Evolutionary conservation across 2,113 vertebrate species (phyloP), one percentile per base, ranked within the genome.

Genomic region (Ammospiza caudacuta): DNA sequence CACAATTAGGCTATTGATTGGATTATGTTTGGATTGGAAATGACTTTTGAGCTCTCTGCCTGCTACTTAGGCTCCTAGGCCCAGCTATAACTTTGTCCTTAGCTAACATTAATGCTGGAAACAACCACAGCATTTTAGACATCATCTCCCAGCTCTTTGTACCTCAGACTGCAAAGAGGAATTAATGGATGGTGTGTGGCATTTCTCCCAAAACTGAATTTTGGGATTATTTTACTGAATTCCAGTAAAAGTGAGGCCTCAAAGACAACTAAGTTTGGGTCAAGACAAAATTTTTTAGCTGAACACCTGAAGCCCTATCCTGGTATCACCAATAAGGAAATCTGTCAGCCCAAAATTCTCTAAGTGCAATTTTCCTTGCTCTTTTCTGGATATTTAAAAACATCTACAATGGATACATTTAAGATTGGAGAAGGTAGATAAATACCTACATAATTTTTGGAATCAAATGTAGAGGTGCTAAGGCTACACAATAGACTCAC

Each of bases 171-270:
- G 33, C 4, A 9, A n/a, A 47, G 5, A 61, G 5, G 4, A 74
- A 44, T 6, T 15, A 70, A 52, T 47, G 17, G 31, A 43, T 4
- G 0, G 27, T 5, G 9, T 1, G 0, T 16, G 51, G 8, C 23
- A 16, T n/a, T 49, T 57, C 27, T 41, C 57, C 35, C 44, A 66
- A 2, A 24, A 31, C 3, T 9, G 21, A n/a, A n/a, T 58, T 58
- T 58, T 58, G 21, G 13, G 33, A 58, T n/a, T 6, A n/a, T 58
- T 58, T 58, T 58, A 16, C 33, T 57, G 15, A 91, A 41, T 25
- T 75, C 54, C 7, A 58, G 44, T 2, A 14, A 64, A 13, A 79
- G 13, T 2, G 37, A 44, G 9, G 35, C 18, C 29, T 81, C 35
- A 37, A 20, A 74, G 12, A 10, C 3, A 46, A 16, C 5, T 13